Conservation (phyloP, 2,797 vertebrate genomes). For the Ptychadena robeensis region DNA sequence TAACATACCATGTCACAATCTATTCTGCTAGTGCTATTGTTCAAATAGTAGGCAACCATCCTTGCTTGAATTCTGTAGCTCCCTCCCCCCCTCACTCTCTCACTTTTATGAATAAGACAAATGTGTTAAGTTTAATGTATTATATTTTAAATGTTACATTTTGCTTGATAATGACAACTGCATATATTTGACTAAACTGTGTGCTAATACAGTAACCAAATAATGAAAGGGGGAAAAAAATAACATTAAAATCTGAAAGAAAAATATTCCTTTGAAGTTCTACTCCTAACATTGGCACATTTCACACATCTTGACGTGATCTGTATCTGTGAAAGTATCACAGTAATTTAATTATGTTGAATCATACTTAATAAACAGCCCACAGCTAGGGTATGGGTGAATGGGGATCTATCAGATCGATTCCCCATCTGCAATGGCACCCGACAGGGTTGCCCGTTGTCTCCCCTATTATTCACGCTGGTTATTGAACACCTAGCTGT, state of each 20-base stretch:
- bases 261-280: slow-evolving; percentile 3
- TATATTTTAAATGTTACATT: not conserved
- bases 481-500: too few species aligned
- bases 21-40: too few species aligned
- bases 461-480: too few species aligned
- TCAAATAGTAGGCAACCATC: too few species aligned
- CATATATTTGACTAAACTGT: not conserved
- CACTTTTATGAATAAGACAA: not conserved
- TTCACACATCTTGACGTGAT: slow-evolving; percentile 9
- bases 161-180: not conserved
- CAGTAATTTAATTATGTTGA: not conserved
- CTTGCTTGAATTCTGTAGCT: too few species aligned
- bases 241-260: not conserved
- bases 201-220: not conserved
- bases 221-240: not conserved
- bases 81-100: too few species aligned
- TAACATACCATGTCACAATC: too few species aligned
- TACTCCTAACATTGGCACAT: slow-evolving; percentile 4
- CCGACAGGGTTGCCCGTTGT: too few species aligned
- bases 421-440: too few species aligned
- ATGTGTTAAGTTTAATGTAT: not conserved
- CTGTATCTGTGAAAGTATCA: slow-evolving; percentile 3
- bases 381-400: too few species aligned
- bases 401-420: too few species aligned
- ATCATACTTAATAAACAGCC: slow-evolving; percentile 1